Evolutionary conservation across 2,113 vertebrate species (phyloP).

Genomic region (Laticauda laticaudata): DNA sequence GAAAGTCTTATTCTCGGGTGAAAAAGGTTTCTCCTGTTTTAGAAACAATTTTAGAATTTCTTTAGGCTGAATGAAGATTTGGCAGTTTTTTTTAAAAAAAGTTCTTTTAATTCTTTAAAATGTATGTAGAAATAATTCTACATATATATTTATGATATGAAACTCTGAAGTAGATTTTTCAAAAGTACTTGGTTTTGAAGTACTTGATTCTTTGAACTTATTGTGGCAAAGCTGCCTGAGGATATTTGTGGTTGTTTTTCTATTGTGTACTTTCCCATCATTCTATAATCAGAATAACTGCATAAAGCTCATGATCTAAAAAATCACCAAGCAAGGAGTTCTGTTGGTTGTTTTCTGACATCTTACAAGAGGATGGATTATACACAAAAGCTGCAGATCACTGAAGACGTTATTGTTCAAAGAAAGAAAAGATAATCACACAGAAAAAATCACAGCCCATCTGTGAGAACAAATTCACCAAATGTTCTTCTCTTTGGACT

Average conservation of each 20-base stretch:
- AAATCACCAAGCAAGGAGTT: not conserved
- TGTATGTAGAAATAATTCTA: too few species aligned
- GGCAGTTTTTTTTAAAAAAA: not conserved
- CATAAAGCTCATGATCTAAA: not conserved
- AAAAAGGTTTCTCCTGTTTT: not conserved
- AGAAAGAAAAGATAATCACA: not conserved
- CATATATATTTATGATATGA: too few species aligned
- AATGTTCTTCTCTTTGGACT: not conserved
- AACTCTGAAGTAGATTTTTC: too few species aligned
- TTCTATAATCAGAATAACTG: not conserved
- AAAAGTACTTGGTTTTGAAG: too few species aligned
- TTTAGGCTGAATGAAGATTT: not conserved
- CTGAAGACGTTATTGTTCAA: not conserved
- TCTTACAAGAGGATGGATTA: not conserved
- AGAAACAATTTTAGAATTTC: not conserved
- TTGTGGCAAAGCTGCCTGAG: not conserved
- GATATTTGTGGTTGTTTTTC: not conserved
- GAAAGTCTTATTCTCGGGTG: not conserved
- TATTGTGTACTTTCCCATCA: not conserved
- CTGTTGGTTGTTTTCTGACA: not conserved
- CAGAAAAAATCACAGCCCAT: not conserved
- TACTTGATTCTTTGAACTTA: not conserved
- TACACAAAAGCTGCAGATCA: not conserved
- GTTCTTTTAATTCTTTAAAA: not conserved
- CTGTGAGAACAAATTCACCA: not conserved